These are phyloP conservation scores for Pristionchus exspectatus DNA, from an alignment of 2,888 invertebrate species.

Conservation along the genomic window DNA sequence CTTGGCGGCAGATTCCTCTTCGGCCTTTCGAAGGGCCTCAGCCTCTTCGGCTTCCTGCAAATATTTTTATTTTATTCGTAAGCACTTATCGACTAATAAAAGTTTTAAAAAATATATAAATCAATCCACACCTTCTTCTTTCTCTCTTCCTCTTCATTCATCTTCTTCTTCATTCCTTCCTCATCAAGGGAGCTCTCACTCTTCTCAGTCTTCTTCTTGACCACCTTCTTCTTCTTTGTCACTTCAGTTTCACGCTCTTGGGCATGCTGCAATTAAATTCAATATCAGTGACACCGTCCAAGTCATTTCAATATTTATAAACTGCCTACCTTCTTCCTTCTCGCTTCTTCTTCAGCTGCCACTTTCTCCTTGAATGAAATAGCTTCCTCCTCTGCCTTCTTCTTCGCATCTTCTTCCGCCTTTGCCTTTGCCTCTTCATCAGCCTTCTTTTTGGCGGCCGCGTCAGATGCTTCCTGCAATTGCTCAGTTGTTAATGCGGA, in stretches of 20 bases:
- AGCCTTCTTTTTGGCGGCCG: constrained; percentile 48
- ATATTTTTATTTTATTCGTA: too few relatives aligned
- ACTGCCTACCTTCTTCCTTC: constrained; percentile 1
- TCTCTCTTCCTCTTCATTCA: constrained; percentile 33
- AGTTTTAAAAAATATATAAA: too few relatives aligned
- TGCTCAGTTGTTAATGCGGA: background rate
- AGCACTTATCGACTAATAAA: too few relatives aligned
- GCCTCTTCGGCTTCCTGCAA: constrained; percentile 16
- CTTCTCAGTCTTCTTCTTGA: constrained; percentile 48
- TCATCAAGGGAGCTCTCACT: constrained; percentile 13
- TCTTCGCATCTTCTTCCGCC: constrained; percentile 40
- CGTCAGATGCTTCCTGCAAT: constrained; percentile 45
- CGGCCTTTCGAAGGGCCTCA: background rate
- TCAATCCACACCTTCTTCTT: constrained; percentile 38
- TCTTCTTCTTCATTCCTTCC: constrained; percentile 52
- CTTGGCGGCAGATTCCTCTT: constrained; percentile 5
- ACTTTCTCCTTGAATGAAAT: constrained; percentile 5
- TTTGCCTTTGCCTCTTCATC: constrained; percentile 55
- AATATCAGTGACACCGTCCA: background rate
- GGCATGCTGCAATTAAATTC: background rate
- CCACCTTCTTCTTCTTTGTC: constrained; percentile 56
- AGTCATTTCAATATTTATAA: background rate
- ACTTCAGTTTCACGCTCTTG: constrained; percentile 40
- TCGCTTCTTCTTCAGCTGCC: constrained; percentile 44
- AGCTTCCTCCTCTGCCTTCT: constrained; percentile 18